Evolutionary conservation across 2,888 invertebrate genomes (phyloP), one percentile per base, ranked within the genome.

Genomic region (Myopa tessellatipennis): DNA sequence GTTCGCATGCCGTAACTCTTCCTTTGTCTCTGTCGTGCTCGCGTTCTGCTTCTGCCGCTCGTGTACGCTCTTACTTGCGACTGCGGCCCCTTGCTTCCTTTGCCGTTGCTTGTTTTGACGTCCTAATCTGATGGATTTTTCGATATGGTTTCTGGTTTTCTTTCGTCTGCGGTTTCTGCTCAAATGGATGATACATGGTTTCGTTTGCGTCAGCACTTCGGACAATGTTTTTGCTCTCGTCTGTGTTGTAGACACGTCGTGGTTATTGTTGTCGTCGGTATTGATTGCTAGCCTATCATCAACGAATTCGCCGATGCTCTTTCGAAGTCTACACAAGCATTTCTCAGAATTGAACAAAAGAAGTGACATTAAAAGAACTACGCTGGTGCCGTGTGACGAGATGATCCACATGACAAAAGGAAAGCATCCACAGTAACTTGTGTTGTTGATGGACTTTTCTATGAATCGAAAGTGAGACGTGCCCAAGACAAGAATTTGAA

Each of bases 101-200:
- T 26, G 26, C 26, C 26, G 1, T 74, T 45, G 68, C 63, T 78
- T 74, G 68, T 71, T 75, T 78, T 77, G 79, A 78, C 77, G 74
- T 78, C 45, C 68, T 78, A 79, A 79, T 79, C 78, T 78, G 79
- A 78, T 79, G 77, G 77, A 78, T 79, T 67, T 74, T 78, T 77
- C 77, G 79, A 71, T 77, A 78, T 74, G 77, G 69, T 77, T 72
- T 75, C 61, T 69, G 45, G 4, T 52, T 65, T 71, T 18, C 69
- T 52, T 36, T 34, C 69, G 60, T 12, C 45, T 75, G 75, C 60
- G 75, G 75, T 68, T 69, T 55, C 38, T 74, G 40, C 52, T 38
- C 58, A 45, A 68, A 75, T 26, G 69, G 60, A 60, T 75, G 75
- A 75, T 38, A 40, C 58, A 75, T 75, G 45, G 75, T 60, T 75